phyloP scores from a whole-genome alignment of 23 tunicate genomes.

The Styela clava region DNA sequence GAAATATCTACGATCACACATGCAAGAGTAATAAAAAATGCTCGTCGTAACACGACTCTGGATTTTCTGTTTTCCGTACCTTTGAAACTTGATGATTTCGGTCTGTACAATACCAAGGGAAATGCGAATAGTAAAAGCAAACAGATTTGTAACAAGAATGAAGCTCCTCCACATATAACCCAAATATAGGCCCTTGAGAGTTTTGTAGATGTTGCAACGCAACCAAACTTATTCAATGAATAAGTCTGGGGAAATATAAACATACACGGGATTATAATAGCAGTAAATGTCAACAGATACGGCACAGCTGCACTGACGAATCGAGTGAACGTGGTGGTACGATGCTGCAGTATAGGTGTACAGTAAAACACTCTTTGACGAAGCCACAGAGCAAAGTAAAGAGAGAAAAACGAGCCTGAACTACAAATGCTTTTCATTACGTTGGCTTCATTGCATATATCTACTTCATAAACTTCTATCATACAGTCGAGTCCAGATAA shows the following conservation, averaged over 20 bases:
- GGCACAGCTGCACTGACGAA: not conserved
- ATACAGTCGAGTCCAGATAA: not conserved
- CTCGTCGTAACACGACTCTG: not conserved
- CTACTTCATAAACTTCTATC: not conserved
- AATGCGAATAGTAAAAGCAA: not conserved
- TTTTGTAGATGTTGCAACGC: not conserved
- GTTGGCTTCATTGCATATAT: not conserved
- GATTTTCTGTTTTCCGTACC: not conserved
- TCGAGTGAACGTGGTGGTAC: not conserved
- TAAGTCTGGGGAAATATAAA: slow-evolving; percentile 8
- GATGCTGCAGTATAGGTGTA: not conserved
- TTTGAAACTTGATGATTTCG: not conserved
- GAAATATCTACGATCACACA: slow-evolving; percentile 5
- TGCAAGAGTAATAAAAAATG: not conserved
- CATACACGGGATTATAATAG: not conserved
- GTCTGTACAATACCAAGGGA: not conserved
- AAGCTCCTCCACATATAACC: not conserved
- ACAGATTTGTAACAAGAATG: not conserved
- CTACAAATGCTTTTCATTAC: not conserved
- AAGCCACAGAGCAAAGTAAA: not conserved
- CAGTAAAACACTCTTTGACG: not conserved
- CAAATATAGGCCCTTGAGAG: not conserved
- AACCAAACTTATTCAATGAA: not conserved
- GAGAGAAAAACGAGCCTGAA: not conserved
- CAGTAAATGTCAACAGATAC: not conserved